phyloP scores from a whole-genome alignment of 2,888 invertebrate species.

The Trissoscelio sp. region DNA sequence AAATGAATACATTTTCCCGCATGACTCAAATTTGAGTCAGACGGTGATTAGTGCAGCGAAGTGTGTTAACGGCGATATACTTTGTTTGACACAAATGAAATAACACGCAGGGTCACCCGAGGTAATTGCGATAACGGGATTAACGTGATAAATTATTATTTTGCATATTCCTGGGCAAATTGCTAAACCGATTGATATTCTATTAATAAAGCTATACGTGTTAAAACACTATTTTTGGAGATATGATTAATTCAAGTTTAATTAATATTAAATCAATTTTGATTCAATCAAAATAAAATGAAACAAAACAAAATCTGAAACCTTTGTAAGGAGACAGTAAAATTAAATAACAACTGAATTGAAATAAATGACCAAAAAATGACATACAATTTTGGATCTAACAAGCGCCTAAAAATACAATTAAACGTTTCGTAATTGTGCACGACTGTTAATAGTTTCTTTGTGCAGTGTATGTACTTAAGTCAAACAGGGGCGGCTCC shows the following conservation, averaged over 20 bases:
- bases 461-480: constrained; percentile 20
- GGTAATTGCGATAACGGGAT: constrained; percentile 59
- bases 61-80: constrained; percentile 5
- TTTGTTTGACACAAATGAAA: constrained; percentile 51
- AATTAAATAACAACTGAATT: too few species aligned
- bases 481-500: constrained; percentile 38
- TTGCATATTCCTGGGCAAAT: constrained; percentile 36
- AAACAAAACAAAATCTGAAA: too few species aligned
- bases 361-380: constrained; percentile 8
- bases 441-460: constrained; percentile 28
- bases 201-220: constrained; percentile 1
- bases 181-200: constrained; percentile 1
- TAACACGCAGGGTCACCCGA: constrained; percentile 44
- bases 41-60: background rate
- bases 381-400: background rate
- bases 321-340: too few species aligned
- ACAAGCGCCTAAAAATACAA: constrained; percentile 39
- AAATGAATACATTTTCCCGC: too few species aligned
- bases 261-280: too few species aligned
- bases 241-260: too few species aligned
- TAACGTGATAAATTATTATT: constrained; percentile 52
- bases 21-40: background rate
- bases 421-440: constrained; percentile 46
- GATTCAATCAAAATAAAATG: too few species aligned
- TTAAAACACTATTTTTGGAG: too few species aligned